A percentile compares a stretch with the other conserved stretches of the same genome.
Evolutionary conservation across 2,797 vertebrate species (phyloP).

Genomic region (Lepus oiostolus): DNA sequence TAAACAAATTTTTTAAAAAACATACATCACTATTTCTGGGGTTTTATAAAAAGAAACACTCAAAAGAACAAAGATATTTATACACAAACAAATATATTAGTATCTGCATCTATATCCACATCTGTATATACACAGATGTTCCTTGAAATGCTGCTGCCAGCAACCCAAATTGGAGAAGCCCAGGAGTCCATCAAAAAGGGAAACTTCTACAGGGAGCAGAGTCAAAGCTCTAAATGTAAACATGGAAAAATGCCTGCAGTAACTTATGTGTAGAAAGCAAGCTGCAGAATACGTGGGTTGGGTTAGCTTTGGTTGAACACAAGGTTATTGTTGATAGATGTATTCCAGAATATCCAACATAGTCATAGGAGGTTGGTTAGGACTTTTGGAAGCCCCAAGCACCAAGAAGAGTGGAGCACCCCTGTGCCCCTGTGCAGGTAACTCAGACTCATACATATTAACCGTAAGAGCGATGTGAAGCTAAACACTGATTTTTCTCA

Average conservation of each 20-base stretch:
- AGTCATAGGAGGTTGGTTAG: background rate
- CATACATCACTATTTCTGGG: background rate
- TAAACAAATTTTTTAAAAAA: background rate
- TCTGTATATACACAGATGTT: background rate
- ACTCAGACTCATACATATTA: background rate
- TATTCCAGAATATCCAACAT: background rate
- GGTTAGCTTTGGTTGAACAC: background rate
- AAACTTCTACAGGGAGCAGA: background rate
- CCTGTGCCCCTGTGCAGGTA: background rate
- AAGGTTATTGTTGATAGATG: background rate
- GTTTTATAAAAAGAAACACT: background rate
- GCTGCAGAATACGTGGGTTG: background rate
- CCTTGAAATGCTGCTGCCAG: background rate
- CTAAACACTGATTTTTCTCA: constrained; percentile 32
- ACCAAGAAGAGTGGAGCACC: background rate
- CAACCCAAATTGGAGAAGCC: background rate
- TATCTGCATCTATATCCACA: background rate
- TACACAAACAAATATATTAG: background rate
- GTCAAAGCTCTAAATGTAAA: background rate
- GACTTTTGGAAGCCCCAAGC: background rate
- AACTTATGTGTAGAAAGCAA: background rate
- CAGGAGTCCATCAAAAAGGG: background rate
- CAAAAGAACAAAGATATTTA: background rate
- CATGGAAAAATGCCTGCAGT: background rate
- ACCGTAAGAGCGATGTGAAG: background rate